Conservation (phyloP, 2,797 vertebrate species). For the Centropyge bicolor region DNA sequence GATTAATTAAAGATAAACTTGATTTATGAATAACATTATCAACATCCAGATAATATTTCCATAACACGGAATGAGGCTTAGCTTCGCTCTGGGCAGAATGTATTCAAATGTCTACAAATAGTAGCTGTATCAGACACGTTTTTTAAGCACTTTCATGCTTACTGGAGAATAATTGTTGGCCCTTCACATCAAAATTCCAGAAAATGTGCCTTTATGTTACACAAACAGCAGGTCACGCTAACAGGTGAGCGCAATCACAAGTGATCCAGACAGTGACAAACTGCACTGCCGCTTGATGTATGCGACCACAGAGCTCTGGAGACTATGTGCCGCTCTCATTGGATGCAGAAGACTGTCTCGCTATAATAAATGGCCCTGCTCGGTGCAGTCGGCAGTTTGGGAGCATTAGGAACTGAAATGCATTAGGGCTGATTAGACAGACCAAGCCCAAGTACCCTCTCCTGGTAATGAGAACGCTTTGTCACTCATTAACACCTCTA, state of each 20-base stretch:
- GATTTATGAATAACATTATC: neutral
- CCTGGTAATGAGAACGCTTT: conserved; percentile 83
- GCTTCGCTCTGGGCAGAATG: neutral
- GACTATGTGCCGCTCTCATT: conserved; percentile 47
- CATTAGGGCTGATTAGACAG: conserved; percentile 84
- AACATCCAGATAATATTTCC: neutral
- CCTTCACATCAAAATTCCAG: conserved; percentile 6
- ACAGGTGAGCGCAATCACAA: conserved; percentile 45
- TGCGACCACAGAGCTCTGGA: conserved; percentile 58
- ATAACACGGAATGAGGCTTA: neutral
- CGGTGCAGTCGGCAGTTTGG: conserved; percentile 72
- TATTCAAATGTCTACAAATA: neutral
- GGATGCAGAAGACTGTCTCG: conserved; percentile 59
- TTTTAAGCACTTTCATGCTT: neutral
- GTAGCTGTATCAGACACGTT: neutral
- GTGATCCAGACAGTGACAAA: conserved; percentile 60
- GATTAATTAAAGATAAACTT: neutral
- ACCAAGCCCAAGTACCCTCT: conserved; percentile 76
- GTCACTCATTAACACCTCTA: conserved; percentile 82
- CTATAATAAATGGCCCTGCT: conserved; percentile 73
- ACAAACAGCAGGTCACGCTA: conserved; percentile 36
- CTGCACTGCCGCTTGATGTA: conserved; percentile 43
- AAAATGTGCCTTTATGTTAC: conserved; percentile 10
- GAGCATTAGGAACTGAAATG: conserved; percentile 78
- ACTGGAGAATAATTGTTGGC: neutral